Evolutionary conservation across 1,140 invertebrate species (phyloP), one percentile per base, ranked within the genome.

Genomic region (Lamellibrachia luymesi): DNA sequence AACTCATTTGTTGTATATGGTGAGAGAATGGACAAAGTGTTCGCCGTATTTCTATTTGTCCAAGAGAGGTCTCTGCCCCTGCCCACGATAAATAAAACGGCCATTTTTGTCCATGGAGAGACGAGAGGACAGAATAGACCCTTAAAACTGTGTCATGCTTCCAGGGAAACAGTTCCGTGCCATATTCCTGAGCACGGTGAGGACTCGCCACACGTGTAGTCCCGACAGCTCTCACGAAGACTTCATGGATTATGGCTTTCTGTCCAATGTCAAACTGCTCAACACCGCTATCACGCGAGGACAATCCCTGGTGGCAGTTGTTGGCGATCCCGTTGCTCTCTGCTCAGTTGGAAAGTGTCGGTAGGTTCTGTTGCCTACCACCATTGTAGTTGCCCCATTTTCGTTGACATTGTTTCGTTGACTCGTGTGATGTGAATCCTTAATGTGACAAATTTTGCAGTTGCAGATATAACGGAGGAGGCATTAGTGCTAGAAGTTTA

Each of bases 271-370:
- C 1, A 98, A 98, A 94, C 96, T 99, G 1, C 95, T 99, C 1
- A 99, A 98, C 95, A 98, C 98, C 0, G 98, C 98, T 0, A 97
- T 99, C 8, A 98, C 98, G 0, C 96, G 98, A 93, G 98, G 98
- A 0, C 98, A 98, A 95, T 98, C 98, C 94, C 95, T 98, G n/a
- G 98, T 99, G 0, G 98, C 98, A 1, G 98, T 98, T 8, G 98
- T 98, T 5, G 98, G 98, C 1, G 98, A 98, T 96, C 98, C 98
- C 0, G 97, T 98, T 0, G 98, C 98, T 2, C 96, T 98, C 0
- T 98, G 98, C 94, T 98, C 98, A 0, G 97, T 98, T 90, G 98
- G 98, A 38, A 97, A 98, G 92, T 98, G 98, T 96, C 97, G 98
- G 96, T 97, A 94, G 94, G 64, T 49, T 51, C 64, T 13, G 27